phyloP scores from a whole-genome alignment of 2,797 vertebrate species.

The Pseudochromis fuscus region DNA sequence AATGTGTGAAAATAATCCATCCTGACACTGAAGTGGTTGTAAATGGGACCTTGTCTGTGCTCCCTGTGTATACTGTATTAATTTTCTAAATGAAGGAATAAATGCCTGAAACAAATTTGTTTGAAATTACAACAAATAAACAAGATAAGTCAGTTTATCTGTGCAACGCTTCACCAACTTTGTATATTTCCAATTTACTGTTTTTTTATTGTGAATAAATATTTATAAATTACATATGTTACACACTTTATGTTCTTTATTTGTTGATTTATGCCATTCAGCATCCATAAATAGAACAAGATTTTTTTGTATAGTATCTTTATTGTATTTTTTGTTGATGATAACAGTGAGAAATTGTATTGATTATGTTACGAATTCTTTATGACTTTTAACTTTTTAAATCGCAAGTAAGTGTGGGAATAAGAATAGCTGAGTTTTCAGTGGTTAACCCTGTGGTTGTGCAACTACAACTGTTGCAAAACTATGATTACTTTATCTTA shows the following conservation, averaged over 20 bases:
- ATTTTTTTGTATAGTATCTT: background rate
- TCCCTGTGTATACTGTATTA: slow-evolving; percentile 7
- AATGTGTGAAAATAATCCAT: slow-evolving; percentile 73
- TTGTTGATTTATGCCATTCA: background rate
- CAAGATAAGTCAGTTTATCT: slow-evolving; percentile 22
- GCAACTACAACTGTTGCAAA: background rate
- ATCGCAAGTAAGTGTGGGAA: background rate
- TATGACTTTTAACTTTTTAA: background rate
- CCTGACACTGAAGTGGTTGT: slow-evolving; percentile 38
- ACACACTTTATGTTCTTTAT: background rate
- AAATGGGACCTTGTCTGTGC: background rate
- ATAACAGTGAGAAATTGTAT: background rate
- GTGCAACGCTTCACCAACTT: slow-evolving; percentile 19
- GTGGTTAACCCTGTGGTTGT: background rate
- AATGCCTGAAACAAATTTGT: slow-evolving; percentile 4
- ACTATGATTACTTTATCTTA: no score
- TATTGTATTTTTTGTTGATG: background rate
- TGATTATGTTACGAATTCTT: background rate
- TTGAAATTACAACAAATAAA: slow-evolving; percentile 14
- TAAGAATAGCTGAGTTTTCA: background rate
- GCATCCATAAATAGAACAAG: slow-evolving; percentile 18
- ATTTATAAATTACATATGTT: slow-evolving; percentile 55
- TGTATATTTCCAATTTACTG: slow-evolving; percentile 42
- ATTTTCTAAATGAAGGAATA: slow-evolving; percentile 7
- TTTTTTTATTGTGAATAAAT: slow-evolving; percentile 41